A percentile compares a stretch with the other conserved stretches of the same genome.
Evolutionary conservation across 2,113 vertebrate species (phyloP).

Genomic region (Pheucticus melanocephalus): DNA sequence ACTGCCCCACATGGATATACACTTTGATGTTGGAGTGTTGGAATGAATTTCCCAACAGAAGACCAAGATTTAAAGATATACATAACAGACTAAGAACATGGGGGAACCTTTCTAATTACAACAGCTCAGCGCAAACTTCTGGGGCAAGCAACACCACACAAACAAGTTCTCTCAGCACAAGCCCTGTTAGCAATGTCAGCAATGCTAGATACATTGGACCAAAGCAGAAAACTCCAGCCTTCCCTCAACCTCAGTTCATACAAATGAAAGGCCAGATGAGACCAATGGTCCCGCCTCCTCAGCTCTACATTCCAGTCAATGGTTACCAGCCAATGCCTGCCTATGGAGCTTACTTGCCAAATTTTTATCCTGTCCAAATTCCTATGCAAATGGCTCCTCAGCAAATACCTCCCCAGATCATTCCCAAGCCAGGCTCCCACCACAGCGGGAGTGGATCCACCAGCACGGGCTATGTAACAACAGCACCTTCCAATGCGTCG

Average conservation of each 20-base stretch:
- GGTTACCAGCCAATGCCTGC: conserved; percentile 93
- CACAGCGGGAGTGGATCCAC: conserved; percentile 96
- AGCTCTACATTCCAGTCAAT: conserved; percentile 96
- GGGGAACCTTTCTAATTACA: conserved; percentile 91
- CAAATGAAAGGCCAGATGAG: conserved; percentile 91
- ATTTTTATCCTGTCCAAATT: conserved; percentile 96
- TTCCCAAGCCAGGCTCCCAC: conserved; percentile 88
- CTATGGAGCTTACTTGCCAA: conserved; percentile 90
- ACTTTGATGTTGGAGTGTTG: conserved; percentile 95
- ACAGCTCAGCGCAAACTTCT: conserved; percentile 91
- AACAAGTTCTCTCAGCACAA: conserved; percentile 96
- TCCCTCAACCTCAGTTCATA: conserved; percentile 90
- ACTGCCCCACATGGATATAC: conserved; percentile 94
- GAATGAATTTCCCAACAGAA: conserved; percentile 88
- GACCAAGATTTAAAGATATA: conserved; percentile 95
- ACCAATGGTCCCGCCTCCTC: conserved; percentile 85
- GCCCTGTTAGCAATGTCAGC: conserved; percentile 92
- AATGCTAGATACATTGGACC: conserved; percentile 87
- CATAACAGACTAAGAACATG: conserved; percentile 89
- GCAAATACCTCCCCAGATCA: conserved; percentile 84
- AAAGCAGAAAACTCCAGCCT: conserved; percentile 86
- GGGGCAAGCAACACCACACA: conserved; percentile 94
- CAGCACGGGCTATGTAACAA: conserved; percentile 94
- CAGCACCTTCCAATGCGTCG: conserved; percentile 85
- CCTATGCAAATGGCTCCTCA: conserved; percentile 91